Percentiles rank a stretch among this genome's conserved stretches.
These are phyloP conservation scores for Leptinotarsa texana DNA, from an alignment of 1,140 invertebrate species.

Conservation along the genomic window DNA sequence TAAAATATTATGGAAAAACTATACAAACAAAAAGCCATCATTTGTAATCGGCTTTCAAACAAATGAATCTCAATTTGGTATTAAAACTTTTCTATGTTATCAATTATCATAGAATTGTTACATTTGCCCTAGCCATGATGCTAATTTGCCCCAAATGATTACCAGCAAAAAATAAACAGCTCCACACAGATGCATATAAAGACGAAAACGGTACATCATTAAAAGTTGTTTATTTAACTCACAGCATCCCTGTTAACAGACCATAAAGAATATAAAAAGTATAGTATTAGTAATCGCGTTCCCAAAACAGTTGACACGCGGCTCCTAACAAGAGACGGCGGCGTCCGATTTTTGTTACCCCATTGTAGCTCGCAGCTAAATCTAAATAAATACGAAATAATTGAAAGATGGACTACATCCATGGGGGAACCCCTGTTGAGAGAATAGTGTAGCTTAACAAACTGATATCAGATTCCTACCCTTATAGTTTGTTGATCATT, in stretches of 20 bases:
- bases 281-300: conserved; percentile 25
- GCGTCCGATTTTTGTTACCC: conserved; percentile 22
- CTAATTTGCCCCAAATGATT: background rate
- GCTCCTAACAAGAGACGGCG: conserved; percentile 13
- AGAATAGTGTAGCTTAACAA: conserved; percentile 4
- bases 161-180: conserved; percentile 1
- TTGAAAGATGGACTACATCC: conserved; percentile 17
- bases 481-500: background rate
- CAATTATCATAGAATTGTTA: too few relatives aligned
- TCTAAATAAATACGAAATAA: conserved; percentile 29
- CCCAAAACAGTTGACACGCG: conserved; percentile 30
- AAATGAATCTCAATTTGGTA: too few relatives aligned
- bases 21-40: too few relatives aligned
- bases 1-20: too few relatives aligned
- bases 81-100: too few relatives aligned
- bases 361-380: conserved; percentile 20
- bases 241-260: conserved; percentile 20
- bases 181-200: background rate
- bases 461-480: conserved; percentile 24
- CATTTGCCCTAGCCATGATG: too few relatives aligned
- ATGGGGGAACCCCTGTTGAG: conserved; percentile 23
- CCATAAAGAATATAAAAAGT: conserved; percentile 29
- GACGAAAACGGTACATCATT: conserved; percentile 22
- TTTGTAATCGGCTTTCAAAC: too few relatives aligned
- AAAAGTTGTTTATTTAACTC: conserved; percentile 24